phyloP scores from a whole-genome alignment of 2,888 invertebrate genomes.

The Drosophila nr. perissopoda region DNA sequence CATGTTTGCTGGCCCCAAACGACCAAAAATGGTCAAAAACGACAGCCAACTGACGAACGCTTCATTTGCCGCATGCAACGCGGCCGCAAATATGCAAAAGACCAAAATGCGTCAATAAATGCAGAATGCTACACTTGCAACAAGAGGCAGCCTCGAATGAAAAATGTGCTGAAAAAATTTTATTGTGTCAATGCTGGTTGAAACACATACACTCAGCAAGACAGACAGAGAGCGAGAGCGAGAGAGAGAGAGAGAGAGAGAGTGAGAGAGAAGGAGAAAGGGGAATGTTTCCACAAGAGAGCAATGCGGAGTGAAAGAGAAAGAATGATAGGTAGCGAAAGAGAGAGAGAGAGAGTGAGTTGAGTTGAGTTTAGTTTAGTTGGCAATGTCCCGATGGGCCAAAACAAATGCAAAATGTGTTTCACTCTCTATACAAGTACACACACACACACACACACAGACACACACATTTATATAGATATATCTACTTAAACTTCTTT shows the following conservation, averaged over 20 bases:
- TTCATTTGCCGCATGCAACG: conserved; percentile 62
- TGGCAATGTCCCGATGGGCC: conserved; percentile 53
- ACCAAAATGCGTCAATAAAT: conserved; percentile 77
- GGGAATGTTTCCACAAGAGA: neutral
- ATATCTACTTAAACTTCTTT: neutral
- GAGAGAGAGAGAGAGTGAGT: conserved; percentile 1
- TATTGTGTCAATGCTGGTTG: conserved; percentile 77
- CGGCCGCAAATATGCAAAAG: conserved; percentile 71
- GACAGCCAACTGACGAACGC: conserved; percentile 46
- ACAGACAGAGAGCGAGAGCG: neutral
- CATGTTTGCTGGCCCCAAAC: conserved; percentile 59
- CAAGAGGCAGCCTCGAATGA: conserved; percentile 44
- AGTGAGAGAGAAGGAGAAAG: neutral
- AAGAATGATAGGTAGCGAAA: neutral
- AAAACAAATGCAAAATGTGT: conserved; percentile 57
- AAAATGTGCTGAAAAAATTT: conserved; percentile 67
- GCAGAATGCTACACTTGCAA: conserved; percentile 62
- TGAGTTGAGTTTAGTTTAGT: conserved; percentile 11
- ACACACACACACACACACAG: neutral
- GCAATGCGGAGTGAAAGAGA: conserved; percentile 1
- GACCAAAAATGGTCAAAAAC: conserved; percentile 46
- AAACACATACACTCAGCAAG: conserved; percentile 12
- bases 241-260: neutral
- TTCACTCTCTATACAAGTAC: conserved; percentile 23
- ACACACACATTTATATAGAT: neutral